Evolutionary conservation across 92 coral and sea anemone genomes (phyloP).

Genomic region (Metridium senile): DNA sequence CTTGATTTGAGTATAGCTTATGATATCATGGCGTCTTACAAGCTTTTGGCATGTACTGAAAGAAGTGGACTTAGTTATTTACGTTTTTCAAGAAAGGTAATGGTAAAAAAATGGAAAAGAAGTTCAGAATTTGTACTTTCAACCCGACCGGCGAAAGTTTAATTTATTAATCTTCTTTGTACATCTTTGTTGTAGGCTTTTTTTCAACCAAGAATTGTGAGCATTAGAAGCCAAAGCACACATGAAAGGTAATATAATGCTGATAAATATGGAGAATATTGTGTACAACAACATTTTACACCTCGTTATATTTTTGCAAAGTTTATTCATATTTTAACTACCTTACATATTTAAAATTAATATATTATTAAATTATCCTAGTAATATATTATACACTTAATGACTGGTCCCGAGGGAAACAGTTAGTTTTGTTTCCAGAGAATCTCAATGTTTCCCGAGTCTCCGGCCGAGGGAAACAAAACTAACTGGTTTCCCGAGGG

Average conservation of each 20-base stretch:
- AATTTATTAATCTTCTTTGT: background rate
- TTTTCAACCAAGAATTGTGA: background rate
- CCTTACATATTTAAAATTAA: no score
- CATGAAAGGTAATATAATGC: background rate
- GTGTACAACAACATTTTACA: no score
- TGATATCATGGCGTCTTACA: conserved; percentile 11
- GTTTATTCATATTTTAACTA: no score
- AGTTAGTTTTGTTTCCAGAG: no score
- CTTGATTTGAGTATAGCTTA: background rate
- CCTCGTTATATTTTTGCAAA: no score
- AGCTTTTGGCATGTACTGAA: conserved; percentile 13
- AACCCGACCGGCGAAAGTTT: background rate
- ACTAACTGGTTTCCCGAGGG: no score
- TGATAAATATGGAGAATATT: background rate
- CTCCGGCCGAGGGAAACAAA: no score
- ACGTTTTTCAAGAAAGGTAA: conserved; percentile 26
- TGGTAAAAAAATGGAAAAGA: background rate
- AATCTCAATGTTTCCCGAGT: no score
- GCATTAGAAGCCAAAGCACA: conserved; percentile 3
- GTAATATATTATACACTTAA: no score
- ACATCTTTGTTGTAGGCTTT: background rate
- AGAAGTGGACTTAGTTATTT: conserved; percentile 27
- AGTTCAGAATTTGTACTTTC: background rate
- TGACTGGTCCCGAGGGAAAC: no score
- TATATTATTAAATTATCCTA: no score